A percentile compares a stretch with the other conserved stretches of the same genome.
Conservation (phyloP, 1,140 invertebrate species). For the Ectropis grisescens region DNA sequence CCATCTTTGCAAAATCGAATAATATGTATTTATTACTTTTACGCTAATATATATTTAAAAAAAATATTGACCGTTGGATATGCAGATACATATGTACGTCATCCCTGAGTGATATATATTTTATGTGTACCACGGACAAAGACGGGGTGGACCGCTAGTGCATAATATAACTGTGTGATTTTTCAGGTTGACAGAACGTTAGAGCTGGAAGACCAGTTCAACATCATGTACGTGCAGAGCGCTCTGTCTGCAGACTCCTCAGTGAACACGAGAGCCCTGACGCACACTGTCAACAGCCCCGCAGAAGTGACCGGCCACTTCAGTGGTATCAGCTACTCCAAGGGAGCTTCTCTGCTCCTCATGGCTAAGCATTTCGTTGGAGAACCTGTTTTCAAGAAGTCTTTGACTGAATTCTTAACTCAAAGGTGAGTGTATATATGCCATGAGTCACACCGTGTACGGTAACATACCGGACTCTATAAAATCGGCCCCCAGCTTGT, state of each 20-base stretch:
- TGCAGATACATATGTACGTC: too few relatives aligned
- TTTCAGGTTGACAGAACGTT: conserved; percentile 30
- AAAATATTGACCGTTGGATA: too few relatives aligned
- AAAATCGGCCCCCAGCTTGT: too few relatives aligned
- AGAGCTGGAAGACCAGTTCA: conserved; percentile 49
- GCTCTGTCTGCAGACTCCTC: conserved; percentile 37
- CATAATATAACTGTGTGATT: not conserved
- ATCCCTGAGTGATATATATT: too few relatives aligned
- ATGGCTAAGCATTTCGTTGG: conserved; percentile 82
- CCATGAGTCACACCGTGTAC: too few relatives aligned
- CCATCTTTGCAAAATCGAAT: too few relatives aligned
- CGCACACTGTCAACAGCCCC: conserved; percentile 62
- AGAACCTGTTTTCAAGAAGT: conserved; percentile 73
- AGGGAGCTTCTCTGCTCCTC: conserved; percentile 77
- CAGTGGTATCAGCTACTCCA: conserved; percentile 73
- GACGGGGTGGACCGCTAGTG: too few relatives aligned
- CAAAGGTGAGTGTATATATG: conserved; percentile 67
- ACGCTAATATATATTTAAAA: too few relatives aligned
- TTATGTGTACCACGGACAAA: too few relatives aligned
- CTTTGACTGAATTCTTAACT: conserved; percentile 70
- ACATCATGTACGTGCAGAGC: conserved; percentile 44
- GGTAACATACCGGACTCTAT: too few relatives aligned
- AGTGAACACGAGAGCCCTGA: conserved; percentile 31
- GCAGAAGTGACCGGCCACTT: conserved; percentile 72
- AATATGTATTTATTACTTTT: too few relatives aligned